Evolutionary conservation across 2,113 vertebrate genomes (phyloP).

Genomic region (Sceloporus undulatus): DNA sequence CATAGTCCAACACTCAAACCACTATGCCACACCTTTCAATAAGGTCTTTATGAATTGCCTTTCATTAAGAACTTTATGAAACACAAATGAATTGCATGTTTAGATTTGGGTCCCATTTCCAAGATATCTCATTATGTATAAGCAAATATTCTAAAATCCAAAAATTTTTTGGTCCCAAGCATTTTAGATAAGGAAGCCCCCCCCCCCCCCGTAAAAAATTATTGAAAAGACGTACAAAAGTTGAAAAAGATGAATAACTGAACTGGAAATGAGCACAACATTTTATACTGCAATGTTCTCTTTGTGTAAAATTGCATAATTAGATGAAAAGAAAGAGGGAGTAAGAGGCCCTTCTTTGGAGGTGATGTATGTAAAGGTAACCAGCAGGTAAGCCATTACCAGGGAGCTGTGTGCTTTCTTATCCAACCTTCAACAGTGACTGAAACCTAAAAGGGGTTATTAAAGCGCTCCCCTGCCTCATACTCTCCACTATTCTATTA

Average conservation of each 20-base stretch:
- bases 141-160: too few species aligned
- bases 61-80: too few species aligned
- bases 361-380: not conserved
- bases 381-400: not conserved
- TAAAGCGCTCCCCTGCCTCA: not conserved
- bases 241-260: not conserved
- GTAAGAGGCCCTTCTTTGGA: not conserved
- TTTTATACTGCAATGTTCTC: not conserved
- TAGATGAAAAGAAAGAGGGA: not conserved
- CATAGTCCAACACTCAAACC: too few species aligned
- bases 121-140: too few species aligned
- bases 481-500: not conserved
- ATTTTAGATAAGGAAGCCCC: too few species aligned
- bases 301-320: not conserved
- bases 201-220: too few species aligned
- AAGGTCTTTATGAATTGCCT: too few species aligned
- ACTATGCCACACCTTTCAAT: too few species aligned
- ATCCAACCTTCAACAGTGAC: not conserved
- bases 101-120: too few species aligned
- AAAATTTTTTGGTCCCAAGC: too few species aligned
- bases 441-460: not conserved
- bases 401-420: not conserved
- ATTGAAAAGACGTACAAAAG: too few species aligned
- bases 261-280: not conserved
- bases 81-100: too few species aligned